Evolutionary conservation across 1,140 invertebrate genomes (phyloP).

Genomic region (Leptopilina clavipes): DNA sequence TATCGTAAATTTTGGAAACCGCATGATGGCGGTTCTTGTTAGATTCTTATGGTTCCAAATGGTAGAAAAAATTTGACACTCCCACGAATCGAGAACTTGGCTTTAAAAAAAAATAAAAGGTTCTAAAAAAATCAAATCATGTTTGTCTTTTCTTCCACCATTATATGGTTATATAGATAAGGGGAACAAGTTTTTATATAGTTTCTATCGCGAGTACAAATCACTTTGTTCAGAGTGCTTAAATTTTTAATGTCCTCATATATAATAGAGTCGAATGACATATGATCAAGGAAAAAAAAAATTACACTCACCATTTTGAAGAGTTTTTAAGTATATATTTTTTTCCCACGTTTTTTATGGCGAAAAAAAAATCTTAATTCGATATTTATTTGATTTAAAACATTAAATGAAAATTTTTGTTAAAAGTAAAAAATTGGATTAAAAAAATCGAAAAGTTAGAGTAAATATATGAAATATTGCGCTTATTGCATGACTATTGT

Average conservation of each 20-base stretch:
- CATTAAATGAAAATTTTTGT: too few relatives aligned
- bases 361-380: too few relatives aligned
- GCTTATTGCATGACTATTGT: too few relatives aligned
- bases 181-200: constrained; percentile 45
- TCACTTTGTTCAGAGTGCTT: constrained; percentile 54
- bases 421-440: too few relatives aligned
- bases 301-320: constrained; percentile 21
- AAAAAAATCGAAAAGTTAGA: too few relatives aligned
- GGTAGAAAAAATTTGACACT: constrained; percentile 55
- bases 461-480: too few relatives aligned
- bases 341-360: too few relatives aligned
- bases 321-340: too few relatives aligned
- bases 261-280: constrained; percentile 33
- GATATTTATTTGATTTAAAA: too few relatives aligned
- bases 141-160: constrained; percentile 43
- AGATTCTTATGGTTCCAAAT: constrained; percentile 36
- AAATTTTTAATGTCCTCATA: constrained; percentile 58
- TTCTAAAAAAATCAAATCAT: constrained; percentile 55
- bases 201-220: constrained; percentile 63
- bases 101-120: constrained; percentile 1
- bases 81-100: constrained; percentile 50
- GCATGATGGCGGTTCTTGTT: constrained; percentile 43
- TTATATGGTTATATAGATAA: constrained; percentile 36
- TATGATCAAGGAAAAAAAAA: constrained; percentile 34
- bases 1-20: constrained; percentile 36